Evolutionary conservation across 2,888 invertebrate genomes (phyloP), one percentile per base, ranked within the genome.

Genomic region (Lasius fuliginosus): DNA sequence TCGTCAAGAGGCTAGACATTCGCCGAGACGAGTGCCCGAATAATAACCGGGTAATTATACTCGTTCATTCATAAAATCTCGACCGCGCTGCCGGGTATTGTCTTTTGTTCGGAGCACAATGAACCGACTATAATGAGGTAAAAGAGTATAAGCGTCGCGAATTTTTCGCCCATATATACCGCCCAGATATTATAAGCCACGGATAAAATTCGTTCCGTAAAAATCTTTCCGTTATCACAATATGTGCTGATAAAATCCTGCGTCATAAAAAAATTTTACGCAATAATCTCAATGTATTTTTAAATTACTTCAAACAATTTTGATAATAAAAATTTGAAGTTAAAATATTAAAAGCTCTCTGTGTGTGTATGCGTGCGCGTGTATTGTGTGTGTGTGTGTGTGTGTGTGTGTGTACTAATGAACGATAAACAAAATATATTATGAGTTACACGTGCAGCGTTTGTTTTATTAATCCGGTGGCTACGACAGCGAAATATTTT

Each of bases 21-120:
- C 64, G 49, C 42, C 81, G 83, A 65, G 85, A 65, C 73, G 49
- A 71, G 76, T 82, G 73, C 33, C 64, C 82, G 84, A 67, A 79
- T 89, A 85, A 89, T 84, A 86, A 89, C 76, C 74, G 73, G 74
- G 83, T 86, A 88, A 90, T 90, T 90, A 87, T 86, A 86, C 79
- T 75, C 82, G 81, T 85, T 86, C 89, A 73, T 90, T 88, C 90
- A 79, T 87, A 82, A 87, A 83, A 87, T 84, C 84, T 53, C 79
- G 76, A 83, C 69, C 83, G 68, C 46, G 46, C 42, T 33, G 81
- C 58, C 71, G 65, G 69, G 84, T 79, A 89, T 86, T 85, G 84
- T 79, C 90, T 85, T 90, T 90, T 90, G 90, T 90, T 89, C 85
- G 68, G n/a, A 49, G 85, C 85, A 90, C 88, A 90, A 90, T 89